phyloP scores from a whole-genome alignment of 1,140 invertebrate genomes.

The Battus philenor region DNA sequence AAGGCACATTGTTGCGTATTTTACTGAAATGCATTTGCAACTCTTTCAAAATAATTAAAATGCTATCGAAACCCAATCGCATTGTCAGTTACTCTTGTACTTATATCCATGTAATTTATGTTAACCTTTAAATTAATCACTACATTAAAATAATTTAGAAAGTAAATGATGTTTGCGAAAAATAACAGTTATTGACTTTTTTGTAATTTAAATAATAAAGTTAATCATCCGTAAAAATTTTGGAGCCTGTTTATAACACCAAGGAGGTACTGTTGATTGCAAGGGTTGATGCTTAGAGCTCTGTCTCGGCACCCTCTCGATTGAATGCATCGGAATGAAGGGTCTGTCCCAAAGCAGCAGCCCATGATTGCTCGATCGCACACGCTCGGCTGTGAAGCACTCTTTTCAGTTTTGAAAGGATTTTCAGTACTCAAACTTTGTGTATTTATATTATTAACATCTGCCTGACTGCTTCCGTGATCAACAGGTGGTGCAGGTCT shows the following conservation, averaged over 20 bases:
- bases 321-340: constrained; percentile 1
- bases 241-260: background rate
- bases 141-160: too few relatives aligned
- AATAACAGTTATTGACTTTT: too few relatives aligned
- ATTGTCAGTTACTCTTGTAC: too few relatives aligned
- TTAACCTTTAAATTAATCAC: too few relatives aligned
- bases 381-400: background rate
- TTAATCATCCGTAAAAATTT: constrained; percentile 7
- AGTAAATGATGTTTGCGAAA: too few relatives aligned
- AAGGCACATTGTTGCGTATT: too few relatives aligned
- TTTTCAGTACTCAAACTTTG: too few relatives aligned
- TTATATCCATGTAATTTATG: too few relatives aligned
- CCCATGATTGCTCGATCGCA: constrained; percentile 5
- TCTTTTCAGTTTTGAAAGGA: background rate
- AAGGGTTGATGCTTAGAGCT: background rate
- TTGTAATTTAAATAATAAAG: too few relatives aligned
- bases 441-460: constrained; percentile 19
- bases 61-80: too few relatives aligned
- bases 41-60: too few relatives aligned
- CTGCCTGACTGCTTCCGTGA: constrained; percentile 31
- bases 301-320: constrained; percentile 1
- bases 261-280: background rate
- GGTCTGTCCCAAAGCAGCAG: constrained; percentile 1
- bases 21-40: too few relatives aligned
- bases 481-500: constrained; percentile 24